A percentile compares a stretch with the other conserved stretches of the same genome.
These are phyloP conservation scores for Mormyrus hasselquistii DNA, from an alignment of 2,797 vertebrate genomes.

Conservation along the genomic window DNA sequence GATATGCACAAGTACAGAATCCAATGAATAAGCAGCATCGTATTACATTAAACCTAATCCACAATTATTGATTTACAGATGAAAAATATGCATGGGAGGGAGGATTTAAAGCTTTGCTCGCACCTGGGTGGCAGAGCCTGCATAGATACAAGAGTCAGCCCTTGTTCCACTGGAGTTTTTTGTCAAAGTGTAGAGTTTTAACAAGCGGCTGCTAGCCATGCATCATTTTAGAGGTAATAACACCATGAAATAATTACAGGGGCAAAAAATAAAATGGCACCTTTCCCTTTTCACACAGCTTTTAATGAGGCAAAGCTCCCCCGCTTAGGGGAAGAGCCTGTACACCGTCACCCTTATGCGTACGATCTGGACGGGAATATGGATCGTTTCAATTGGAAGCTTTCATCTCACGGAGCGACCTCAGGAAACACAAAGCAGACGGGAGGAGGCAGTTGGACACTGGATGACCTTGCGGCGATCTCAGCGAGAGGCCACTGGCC, in stretches of 20 bases:
- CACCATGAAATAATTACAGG: conserved; percentile 4
- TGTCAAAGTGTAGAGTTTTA: background rate
- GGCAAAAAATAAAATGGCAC: background rate
- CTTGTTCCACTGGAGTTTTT: background rate
- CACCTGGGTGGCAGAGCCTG: background rate
- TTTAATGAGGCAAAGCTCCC: background rate
- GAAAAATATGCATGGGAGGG: background rate
- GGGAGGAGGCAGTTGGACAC: background rate
- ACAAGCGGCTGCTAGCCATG: background rate
- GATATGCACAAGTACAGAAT: background rate
- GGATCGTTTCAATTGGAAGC: background rate
- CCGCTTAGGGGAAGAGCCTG: background rate
- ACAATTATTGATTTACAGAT: background rate
- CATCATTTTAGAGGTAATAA: background rate
- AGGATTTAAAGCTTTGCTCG: background rate
- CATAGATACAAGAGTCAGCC: background rate
- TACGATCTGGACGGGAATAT: background rate
- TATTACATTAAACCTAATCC: background rate
- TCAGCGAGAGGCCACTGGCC: background rate
- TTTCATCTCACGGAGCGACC: background rate
- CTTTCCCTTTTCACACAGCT: background rate
- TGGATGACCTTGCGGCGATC: background rate
- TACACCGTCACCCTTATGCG: background rate
- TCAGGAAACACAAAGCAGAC: background rate
- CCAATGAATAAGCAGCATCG: background rate